phyloP scores from a whole-genome alignment of 2,113 vertebrate genomes.

The Zapus hudsonius region DNA sequence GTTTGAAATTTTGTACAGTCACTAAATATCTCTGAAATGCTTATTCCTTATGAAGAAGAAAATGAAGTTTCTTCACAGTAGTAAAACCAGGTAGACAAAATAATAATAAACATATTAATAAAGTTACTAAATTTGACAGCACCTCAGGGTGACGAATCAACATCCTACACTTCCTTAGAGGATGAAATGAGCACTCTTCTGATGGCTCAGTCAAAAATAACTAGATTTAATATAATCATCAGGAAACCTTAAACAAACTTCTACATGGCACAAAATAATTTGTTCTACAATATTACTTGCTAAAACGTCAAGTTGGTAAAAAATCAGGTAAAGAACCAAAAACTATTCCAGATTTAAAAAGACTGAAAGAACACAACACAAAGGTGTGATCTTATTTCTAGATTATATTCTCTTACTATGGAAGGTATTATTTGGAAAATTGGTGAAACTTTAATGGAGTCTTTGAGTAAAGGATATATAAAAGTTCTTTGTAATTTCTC shows the following conservation, averaged over 20 bases:
- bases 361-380: background rate
- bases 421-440: background rate
- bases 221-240: background rate
- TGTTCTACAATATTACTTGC: background rate
- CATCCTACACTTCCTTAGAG: background rate
- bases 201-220: background rate
- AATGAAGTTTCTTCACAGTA: background rate
- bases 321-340: background rate
- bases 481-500: background rate
- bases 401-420: background rate
- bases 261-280: background rate
- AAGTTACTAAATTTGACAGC: background rate
- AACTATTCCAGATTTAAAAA: background rate
- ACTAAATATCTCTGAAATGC: background rate
- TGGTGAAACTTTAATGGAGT: background rate
- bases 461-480: background rate
- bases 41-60: background rate
- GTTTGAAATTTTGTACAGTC: background rate
- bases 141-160: background rate
- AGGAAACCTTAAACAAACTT: conserved; percentile 22
- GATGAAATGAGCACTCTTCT: background rate
- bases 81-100: background rate
- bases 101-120: background rate
- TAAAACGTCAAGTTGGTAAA: conserved; percentile 28
- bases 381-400: background rate